Percentiles rank a stretch among this genome's conserved stretches.
phyloP scores from a whole-genome alignment of 2,888 invertebrate species.

The Phaonia tiefii region DNA sequence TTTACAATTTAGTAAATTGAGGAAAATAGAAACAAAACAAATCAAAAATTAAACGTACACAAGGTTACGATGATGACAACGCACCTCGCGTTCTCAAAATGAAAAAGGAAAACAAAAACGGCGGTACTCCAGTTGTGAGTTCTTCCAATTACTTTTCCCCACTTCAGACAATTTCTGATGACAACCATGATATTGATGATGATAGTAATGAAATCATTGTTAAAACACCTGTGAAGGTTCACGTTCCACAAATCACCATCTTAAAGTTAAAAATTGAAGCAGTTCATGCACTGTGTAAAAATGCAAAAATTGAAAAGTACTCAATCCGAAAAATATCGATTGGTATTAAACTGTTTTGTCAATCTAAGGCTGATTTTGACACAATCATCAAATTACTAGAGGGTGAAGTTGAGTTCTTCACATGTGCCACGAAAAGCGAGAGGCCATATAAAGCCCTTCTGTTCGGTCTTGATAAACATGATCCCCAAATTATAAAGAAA shows the following conservation, averaged over 20 bases:
- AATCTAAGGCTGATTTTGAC: neutral
- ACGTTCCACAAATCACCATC: neutral
- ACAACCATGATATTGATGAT: too few species aligned
- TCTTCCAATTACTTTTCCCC: neutral
- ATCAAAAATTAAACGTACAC: too few species aligned
- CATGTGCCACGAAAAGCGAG: neutral
- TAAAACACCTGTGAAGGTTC: too few species aligned
- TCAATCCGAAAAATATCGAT: conserved; percentile 3
- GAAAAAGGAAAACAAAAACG: too few species aligned
- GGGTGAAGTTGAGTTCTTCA: neutral
- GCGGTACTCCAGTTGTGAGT: too few species aligned
- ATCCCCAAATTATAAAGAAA: conserved; percentile 13
- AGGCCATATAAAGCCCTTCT: conserved; percentile 18
- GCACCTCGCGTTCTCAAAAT: too few species aligned
- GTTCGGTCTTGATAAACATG: neutral
- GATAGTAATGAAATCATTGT: neutral
- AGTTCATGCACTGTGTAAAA: neutral
- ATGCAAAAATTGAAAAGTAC: neutral
- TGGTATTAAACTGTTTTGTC: neutral
- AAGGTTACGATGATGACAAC: too few species aligned
- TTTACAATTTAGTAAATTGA: too few species aligned
- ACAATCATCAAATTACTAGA: neutral
- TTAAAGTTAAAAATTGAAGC: neutral
- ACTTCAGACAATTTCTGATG: neutral
- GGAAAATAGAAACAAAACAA: too few species aligned